Evolutionary conservation across 2,797 vertebrate species (phyloP), one percentile per base, ranked within the genome.

Genomic region (Sebastes melanostomus): DNA sequence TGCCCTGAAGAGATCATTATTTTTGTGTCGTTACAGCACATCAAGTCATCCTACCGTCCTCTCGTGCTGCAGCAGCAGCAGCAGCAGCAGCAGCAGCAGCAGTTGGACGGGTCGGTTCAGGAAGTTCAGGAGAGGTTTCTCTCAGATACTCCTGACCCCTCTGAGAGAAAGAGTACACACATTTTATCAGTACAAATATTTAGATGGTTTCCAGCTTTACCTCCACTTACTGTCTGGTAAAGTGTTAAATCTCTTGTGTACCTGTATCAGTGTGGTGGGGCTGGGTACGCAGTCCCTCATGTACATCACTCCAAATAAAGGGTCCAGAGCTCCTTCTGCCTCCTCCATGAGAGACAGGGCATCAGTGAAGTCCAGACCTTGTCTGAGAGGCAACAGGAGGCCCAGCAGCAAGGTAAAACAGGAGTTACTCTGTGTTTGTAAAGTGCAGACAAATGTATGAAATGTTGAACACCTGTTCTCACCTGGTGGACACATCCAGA

Each of bases 251-350:
- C 25, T 59, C 24, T 3, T 61, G 24, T 2, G 1, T 72, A 97
- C 97, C 94, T 96, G 86, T n/a, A 95, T 93, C 25, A 97, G 93
- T 11, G 78, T 30, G 0, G 34, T 77, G 62, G 97, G 96, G 52
- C 96, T 96, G 5, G 95, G 94, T 68, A 96, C 72, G 14, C n/a
- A 16, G 0, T 93, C 91, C 2, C 72, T 84, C 77, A 93, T 83
- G 29, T 87, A 68, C 95, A 98, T 96, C 72, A 89, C 56, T 29
- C 97, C 97, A 70, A 98, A 98, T 36, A 97, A 93, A 2, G 97
- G 97, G 72, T 97, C 95, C 1, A 80, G 91, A 3, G 96, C 96
- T 61, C 94, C 90, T 75, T 97, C 96, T 3, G 95, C 69, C 63
- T 93, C 88, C 50, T 95, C 91, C 95, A 97, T 91, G 18, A 95